Percentiles rank a stretch among this genome's conserved stretches.
phyloP scores from a whole-genome alignment of 2,797 vertebrate genomes.

The Heteromormyrus szaboi region DNA sequence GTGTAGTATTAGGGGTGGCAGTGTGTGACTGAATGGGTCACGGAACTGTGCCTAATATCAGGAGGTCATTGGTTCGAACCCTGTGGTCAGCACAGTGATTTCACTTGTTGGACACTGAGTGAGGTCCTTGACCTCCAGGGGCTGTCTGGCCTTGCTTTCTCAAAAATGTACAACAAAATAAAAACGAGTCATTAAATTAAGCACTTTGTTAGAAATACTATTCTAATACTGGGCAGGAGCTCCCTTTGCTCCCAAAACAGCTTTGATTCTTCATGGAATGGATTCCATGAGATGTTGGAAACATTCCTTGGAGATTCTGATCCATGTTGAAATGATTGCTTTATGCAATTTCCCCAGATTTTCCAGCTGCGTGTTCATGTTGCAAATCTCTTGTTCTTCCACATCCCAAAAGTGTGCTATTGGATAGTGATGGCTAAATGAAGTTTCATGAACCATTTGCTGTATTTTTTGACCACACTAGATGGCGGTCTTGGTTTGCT shows the following conservation, averaged over 20 bases:
- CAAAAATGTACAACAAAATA: background rate
- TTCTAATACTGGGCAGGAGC: background rate
- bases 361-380: background rate
- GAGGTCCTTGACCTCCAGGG: background rate
- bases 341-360: background rate
- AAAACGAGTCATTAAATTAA: background rate
- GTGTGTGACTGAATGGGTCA: background rate
- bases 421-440: background rate
- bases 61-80: background rate
- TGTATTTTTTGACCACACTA: background rate
- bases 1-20: background rate
- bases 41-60: background rate
- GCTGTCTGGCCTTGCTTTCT: background rate
- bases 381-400: background rate
- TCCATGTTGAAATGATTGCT: background rate
- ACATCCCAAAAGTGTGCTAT: background rate
- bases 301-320: background rate
- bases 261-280: background rate
- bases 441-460: background rate
- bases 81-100: background rate
- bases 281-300: background rate
- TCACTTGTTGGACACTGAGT: background rate
- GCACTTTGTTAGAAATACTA: background rate
- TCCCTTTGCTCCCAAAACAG: background rate
- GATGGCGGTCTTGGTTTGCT: background rate